phyloP scores from a whole-genome alignment of 2,888 invertebrate genomes.

The Phytoseiulus persimilis region DNA sequence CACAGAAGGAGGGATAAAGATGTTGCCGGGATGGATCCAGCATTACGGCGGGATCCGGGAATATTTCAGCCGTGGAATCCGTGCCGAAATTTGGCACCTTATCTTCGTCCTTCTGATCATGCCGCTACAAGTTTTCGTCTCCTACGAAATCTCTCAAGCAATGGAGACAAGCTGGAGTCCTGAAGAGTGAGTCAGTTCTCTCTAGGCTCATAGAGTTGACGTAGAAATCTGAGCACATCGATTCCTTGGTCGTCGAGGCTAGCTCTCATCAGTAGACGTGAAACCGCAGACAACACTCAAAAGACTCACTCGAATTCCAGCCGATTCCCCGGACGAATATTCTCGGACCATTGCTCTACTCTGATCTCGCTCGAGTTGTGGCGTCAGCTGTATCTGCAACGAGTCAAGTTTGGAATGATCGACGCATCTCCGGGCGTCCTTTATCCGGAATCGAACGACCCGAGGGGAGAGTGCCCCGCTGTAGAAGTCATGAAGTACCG shows the following conservation, averaged over 20 bases:
- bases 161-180: background rate
- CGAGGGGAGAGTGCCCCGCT: conserved; percentile 51
- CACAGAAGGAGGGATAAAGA: background rate
- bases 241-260: background rate
- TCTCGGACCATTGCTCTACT: conserved; percentile 24
- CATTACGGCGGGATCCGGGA: background rate
- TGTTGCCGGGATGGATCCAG: background rate
- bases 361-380: conserved; percentile 24
- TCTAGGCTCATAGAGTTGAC: background rate
- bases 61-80: background rate
- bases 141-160: background rate
- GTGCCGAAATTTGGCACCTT: background rate
- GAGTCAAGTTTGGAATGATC: background rate
- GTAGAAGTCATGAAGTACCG: conserved; percentile 51
- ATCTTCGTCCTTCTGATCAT: background rate
- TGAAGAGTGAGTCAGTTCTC: conserved; percentile 16
- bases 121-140: conserved; percentile 19
- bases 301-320: background rate
- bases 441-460: conserved; percentile 39
- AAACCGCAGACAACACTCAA: background rate
- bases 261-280: too few species aligned
- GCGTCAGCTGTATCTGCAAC: conserved; percentile 36
- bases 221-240: too few species aligned
- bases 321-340: conserved; percentile 14
- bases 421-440: conserved; percentile 21